Base-by-base conservation (phyloP, 2,888 invertebrate species). In the Cylindroiulus punctatus region DNA sequence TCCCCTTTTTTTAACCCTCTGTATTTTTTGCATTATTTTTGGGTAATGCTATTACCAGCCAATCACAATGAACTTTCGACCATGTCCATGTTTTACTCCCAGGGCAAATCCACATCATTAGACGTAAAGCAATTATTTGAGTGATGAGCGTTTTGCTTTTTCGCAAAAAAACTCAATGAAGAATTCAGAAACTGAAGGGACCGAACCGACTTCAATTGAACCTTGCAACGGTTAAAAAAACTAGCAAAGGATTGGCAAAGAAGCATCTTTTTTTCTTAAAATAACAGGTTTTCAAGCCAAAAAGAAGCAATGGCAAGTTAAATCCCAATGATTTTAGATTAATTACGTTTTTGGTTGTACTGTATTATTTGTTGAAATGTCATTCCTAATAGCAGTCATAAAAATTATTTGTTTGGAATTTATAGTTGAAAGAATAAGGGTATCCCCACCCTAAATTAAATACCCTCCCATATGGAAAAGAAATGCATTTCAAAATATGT, bases 61-160 rank as follows among this genome's bases (percentile, higher is more conserved):
- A 30, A 76, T 76, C 76, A 30, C 14, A 76, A 30, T 30, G 30
- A 76, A 76, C 14, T 76, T 65, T 44, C 14, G 12, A 76, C 76
- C 76, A 76, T 30, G 76, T 76, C 76, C 76, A 76, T 30, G 76
- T 76, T 76, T 76, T 76, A 76, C 76, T 76, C 76, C 14, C 76
- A 12, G 76, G 76, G 76, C 30, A 26, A 76, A 76, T 30, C 30
- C 22, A 76, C 76, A 76, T 76, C 76, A 76, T 76, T 76, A 76
- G 76, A 26, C 26, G 76, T 76, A 30, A 14, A 30, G 76, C 76
- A 76, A 76, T 76, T 76, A 76, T 76, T 76, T 14, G 26, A 30
- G 76, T 26, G 76, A 76, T 76, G 30, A 76, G 76, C 76, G 76
- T 76, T 76, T 76, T 30, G 76, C 22, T 30, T 76, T 76, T 76